phyloP scores from a whole-genome alignment of 30 jellyfish, hydroid and myxozoan genomes.

The Nemopilema nomurai region DNA sequence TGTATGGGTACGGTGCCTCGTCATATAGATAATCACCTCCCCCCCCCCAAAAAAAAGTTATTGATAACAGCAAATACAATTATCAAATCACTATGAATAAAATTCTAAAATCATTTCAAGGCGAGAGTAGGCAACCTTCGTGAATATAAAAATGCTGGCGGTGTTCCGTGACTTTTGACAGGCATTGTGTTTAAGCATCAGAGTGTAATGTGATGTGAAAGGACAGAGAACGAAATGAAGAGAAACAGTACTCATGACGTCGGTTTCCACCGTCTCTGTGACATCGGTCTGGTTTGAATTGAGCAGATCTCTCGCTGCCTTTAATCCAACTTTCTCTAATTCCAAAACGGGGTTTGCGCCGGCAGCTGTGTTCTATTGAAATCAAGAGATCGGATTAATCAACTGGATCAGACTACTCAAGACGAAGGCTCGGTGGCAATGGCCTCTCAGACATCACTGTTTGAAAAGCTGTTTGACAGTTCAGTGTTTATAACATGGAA shows the following conservation, averaged over 20 bases:
- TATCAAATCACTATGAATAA: no score
- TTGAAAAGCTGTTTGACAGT: neutral
- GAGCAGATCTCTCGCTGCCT: conserved; percentile 39
- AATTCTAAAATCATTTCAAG: no score
- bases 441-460: neutral
- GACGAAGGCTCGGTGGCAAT: neutral
- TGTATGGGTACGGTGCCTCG: no score
- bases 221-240: no score
- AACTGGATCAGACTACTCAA: neutral
- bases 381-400: conserved; percentile 11
- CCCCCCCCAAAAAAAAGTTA: no score
- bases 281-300: conserved; percentile 31
- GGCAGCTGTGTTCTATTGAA: conserved; percentile 44
- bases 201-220: no score
- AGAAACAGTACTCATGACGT: conserved; percentile 19
- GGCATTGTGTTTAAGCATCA: no score
- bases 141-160: no score
- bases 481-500: neutral
- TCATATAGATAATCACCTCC: no score
- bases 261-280: conserved; percentile 26
- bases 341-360: conserved; percentile 53
- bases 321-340: conserved; percentile 38
- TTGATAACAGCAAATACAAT: no score
- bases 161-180: no score
- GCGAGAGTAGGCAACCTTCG: no score